phyloP scores from a whole-genome alignment of 2,888 invertebrate genomes.

The Plebejus argus region DNA sequence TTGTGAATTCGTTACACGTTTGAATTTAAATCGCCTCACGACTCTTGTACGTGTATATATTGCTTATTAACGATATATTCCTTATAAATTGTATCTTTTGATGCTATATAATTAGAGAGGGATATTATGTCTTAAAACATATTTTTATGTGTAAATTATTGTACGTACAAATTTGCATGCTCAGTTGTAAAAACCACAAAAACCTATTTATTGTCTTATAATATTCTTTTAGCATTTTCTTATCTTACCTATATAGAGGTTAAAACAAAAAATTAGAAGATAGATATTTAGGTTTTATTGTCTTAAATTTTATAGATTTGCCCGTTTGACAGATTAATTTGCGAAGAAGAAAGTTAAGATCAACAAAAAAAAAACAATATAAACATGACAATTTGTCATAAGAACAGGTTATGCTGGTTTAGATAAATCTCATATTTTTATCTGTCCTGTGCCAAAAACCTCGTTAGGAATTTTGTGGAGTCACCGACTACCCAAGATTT shows the following conservation, averaged over 20 bases:
- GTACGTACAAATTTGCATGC: too few species aligned
- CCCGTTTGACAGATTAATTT: neutral
- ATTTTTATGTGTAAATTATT: too few species aligned
- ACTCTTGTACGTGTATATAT: constrained; percentile 65
- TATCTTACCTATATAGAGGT: too few species aligned
- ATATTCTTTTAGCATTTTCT: too few species aligned
- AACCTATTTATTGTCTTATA: too few species aligned
- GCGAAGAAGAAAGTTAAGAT: neutral
- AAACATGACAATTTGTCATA: neutral
- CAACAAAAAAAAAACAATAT: neutral
- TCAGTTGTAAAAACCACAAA: too few species aligned
- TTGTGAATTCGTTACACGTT: constrained; percentile 60
- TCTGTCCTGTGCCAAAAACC: constrained; percentile 8
- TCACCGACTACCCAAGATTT: neutral
- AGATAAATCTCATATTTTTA: constrained; percentile 5
- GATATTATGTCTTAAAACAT: neutral
- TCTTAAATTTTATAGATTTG: neutral
- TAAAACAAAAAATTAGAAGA: too few species aligned
- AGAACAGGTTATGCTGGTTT: neutral
- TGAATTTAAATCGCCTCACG: constrained; percentile 66
- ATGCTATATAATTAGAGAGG: neutral
- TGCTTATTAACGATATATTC: constrained; percentile 36
- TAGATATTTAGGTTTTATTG: too few species aligned
- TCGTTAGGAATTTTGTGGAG: neutral
- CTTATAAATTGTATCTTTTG: neutral